phyloP scores from a whole-genome alignment of 2,888 invertebrate species.

The Ditylenchus weischeri region DNA sequence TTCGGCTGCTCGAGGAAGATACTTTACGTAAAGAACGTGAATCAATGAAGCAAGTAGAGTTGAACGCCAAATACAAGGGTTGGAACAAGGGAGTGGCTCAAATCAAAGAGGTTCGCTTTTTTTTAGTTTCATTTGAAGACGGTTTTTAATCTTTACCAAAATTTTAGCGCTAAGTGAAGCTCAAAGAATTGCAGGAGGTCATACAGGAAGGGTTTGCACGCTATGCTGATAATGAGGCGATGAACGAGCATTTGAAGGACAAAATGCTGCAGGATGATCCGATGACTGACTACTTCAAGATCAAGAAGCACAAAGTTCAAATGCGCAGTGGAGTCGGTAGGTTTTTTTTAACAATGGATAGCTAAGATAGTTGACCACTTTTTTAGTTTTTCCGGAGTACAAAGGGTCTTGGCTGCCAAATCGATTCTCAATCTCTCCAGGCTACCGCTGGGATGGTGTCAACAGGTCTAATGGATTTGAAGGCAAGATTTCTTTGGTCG shows the following conservation, averaged over 20 bases:
- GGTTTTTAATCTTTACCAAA: neutral
- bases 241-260: conserved; percentile 72
- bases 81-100: conserved; percentile 51
- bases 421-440: conserved; percentile 84
- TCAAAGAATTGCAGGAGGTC: conserved; percentile 77
- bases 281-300: conserved; percentile 72
- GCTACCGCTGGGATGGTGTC: conserved; percentile 96
- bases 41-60: conserved; percentile 48
- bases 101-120: conserved; percentile 38
- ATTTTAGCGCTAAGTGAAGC: conserved; percentile 66
- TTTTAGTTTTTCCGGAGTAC: conserved; percentile 66
- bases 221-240: conserved; percentile 80
- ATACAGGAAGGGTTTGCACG: conserved; percentile 86
- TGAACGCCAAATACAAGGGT: conserved; percentile 51
- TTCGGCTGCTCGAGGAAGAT: conserved; percentile 44
- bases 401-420: conserved; percentile 78
- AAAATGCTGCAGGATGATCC: conserved; percentile 73
- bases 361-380: conserved; percentile 10
- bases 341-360: conserved; percentile 5
- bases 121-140: neutral
- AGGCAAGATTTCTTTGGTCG: conserved; percentile 67
- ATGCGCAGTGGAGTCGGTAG: conserved; percentile 47
- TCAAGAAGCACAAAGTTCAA: conserved; percentile 70
- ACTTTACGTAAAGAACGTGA: conserved; percentile 50
- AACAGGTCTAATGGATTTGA: conserved; percentile 95